phyloP scores from a whole-genome alignment of 2,888 invertebrate species.

The Catocala nupta region DNA sequence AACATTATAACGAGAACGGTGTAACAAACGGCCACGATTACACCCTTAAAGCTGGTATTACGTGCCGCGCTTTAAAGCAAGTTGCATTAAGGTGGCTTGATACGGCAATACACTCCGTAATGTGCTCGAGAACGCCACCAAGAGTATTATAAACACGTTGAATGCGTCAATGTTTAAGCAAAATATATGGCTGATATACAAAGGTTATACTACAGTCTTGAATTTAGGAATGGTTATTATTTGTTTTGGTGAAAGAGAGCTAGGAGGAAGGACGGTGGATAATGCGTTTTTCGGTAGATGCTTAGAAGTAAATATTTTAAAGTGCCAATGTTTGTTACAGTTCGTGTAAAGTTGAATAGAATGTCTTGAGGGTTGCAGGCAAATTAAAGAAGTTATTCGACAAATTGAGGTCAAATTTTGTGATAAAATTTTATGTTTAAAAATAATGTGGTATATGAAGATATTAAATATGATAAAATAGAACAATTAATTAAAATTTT shows the following conservation, averaged over 20 bases:
- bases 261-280: not conserved
- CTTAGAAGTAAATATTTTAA: too few species aligned
- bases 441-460: too few species aligned
- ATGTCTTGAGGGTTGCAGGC: too few species aligned
- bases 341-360: too few species aligned
- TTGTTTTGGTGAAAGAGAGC: not conserved
- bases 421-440: too few species aligned
- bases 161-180: slow-evolving; percentile 21
- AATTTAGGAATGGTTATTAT: slow-evolving; percentile 7
- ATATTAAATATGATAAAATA: too few species aligned
- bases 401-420: too few species aligned
- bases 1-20: slow-evolving; percentile 37
- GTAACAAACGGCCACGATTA: slow-evolving; percentile 52
- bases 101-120: slow-evolving; percentile 57
- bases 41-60: slow-evolving; percentile 52
- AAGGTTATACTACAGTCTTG: not conserved
- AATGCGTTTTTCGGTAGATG: too few species aligned
- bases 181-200: slow-evolving; percentile 3
- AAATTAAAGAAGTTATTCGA: too few species aligned
- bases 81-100: slow-evolving; percentile 63
- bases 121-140: slow-evolving; percentile 30
- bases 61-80: slow-evolving; percentile 62
- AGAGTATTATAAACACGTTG: slow-evolving; percentile 27
- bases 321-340: too few species aligned
- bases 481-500: too few species aligned